These are phyloP conservation scores for Linnaemya vulpina DNA, from an alignment of 2,888 invertebrate genomes.

Conservation along the genomic window DNA sequence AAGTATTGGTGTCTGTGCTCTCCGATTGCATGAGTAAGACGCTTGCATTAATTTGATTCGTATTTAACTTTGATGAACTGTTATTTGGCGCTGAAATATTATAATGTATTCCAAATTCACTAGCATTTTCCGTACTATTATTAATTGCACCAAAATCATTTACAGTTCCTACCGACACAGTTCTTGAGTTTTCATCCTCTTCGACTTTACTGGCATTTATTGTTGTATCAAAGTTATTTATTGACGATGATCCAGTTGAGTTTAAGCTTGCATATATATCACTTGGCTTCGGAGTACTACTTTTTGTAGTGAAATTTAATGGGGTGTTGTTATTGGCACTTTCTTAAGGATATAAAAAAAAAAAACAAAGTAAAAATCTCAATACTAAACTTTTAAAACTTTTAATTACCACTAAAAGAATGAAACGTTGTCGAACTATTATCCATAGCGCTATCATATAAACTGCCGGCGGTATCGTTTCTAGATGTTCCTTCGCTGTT, in stretches of 20 bases:
- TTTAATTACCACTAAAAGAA: constrained; percentile 78
- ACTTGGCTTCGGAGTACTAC: constrained; percentile 57
- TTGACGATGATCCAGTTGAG: constrained; percentile 71
- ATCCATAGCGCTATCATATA: constrained; percentile 81
- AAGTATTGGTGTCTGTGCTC: constrained; percentile 80
- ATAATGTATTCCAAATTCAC: constrained; percentile 37
- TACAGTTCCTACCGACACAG: constrained; percentile 17
- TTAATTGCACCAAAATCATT: constrained; percentile 14
- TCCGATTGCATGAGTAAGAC: constrained; percentile 79
- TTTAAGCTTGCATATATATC: constrained; percentile 70
- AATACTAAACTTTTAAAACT: background rate
- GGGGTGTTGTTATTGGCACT: constrained; percentile 76
- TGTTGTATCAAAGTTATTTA: constrained; percentile 74
- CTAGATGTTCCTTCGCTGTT: constrained; percentile 55
- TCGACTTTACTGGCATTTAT: constrained; percentile 73
- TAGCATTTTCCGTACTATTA: constrained; percentile 14
- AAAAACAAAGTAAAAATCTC: background rate
- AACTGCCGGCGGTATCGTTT: constrained; percentile 68
- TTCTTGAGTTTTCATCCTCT: constrained; percentile 25
- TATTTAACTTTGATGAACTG: constrained; percentile 33
- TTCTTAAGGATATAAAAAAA: constrained; percentile 74
- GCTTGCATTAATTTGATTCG: constrained; percentile 76
- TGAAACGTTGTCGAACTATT: constrained; percentile 76
- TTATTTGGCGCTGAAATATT: constrained; percentile 1
- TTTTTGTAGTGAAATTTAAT: constrained; percentile 54